These are phyloP conservation scores for Fragum whitleyi DNA, from an alignment of 2,888 invertebrate species.

Conservation along the genomic window DNA sequence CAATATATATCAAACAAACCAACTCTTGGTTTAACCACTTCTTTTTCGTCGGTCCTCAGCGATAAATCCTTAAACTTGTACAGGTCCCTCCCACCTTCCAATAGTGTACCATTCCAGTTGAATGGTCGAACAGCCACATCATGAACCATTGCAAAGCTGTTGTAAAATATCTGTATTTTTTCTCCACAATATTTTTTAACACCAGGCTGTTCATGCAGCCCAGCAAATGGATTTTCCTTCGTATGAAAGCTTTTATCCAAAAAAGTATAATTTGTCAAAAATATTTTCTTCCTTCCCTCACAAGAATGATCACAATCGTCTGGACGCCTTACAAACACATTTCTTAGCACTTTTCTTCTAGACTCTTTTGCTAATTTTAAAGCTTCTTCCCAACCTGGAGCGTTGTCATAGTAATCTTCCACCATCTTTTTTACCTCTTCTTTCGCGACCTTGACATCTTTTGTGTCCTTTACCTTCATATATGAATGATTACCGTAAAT, in stretches of 20 bases:
- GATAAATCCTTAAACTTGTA: constrained; percentile 40
- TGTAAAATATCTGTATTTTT: constrained; percentile 38
- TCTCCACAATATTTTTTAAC: constrained; percentile 30
- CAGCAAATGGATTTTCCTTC: constrained; percentile 15
- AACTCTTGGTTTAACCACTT: constrained; percentile 38
- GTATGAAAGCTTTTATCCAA: constrained; percentile 21
- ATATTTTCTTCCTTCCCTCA: neutral
- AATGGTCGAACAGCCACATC: constrained; percentile 34
- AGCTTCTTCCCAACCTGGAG: constrained; percentile 24
- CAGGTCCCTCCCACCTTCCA: constrained; percentile 40
- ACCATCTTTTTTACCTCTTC: neutral
- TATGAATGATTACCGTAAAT: constrained; percentile 5
- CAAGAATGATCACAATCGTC: constrained; percentile 31
- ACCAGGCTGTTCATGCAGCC: constrained; percentile 2
- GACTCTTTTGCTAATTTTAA: constrained; percentile 6
- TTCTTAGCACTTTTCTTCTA: constrained; percentile 6
- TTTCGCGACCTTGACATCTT: neutral
- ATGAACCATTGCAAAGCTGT: constrained; percentile 42
- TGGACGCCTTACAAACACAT: constrained; percentile 21
- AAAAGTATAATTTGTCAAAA: constrained; percentile 12
- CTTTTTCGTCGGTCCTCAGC: constrained; percentile 37
- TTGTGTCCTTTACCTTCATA: neutral
- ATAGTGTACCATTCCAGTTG: constrained; percentile 42
- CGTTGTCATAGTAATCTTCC: constrained; percentile 20
- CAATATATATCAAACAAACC: constrained; percentile 47